Base-by-base conservation (phyloP, 2,113 vertebrate genomes). In the Turnix velox region DNA sequence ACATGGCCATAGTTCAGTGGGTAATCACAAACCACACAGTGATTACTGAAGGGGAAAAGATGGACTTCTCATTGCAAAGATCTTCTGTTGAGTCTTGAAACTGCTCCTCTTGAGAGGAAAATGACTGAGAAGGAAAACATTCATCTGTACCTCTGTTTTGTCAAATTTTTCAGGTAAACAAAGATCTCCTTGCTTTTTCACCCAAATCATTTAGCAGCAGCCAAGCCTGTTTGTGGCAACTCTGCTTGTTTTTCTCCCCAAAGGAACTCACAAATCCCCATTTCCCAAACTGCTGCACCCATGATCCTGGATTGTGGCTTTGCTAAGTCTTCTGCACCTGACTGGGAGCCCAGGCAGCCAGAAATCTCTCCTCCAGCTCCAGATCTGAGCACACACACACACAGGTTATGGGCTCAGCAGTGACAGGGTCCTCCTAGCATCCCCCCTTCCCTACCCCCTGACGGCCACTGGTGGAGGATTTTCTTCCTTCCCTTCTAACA, bases 301-400 rank as follows among this genome's bases (percentile, higher is more conserved):
- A 4, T 92, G 77, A 90, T 84, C 88, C 93, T 51, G 79, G 79
- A 91, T 76, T 79, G 84, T 40, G 16, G 84, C 25, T 1, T 14
- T 1, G 19, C 61, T 95, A 93, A 96, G 88, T 90, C 86, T 88
- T 79, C 79, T 18, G 9, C 95, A 92, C 92, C 94, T 92, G 96
- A 96, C 95, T 19, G 9, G 67, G 67, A 88, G 75, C 79, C 37
- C 25, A 2, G 42, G 83, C 88, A 88, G 76, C 83, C 73, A 92
- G 67, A 71, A 76, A 94, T 67, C 77, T 95, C 93, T 94, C 35
- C 62, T 31, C 31, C 1, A 25, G 39, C 63, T 43, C 31, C 48
- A 69, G 83, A 42, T 79, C 84, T n/a, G 54, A 88, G 79, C 68
- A 43, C 79, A 43, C 61, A 43, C 5, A 1, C n/a, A n/a, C n/a